phyloP scores from a whole-genome alignment of 2,797 vertebrate genomes.

The Bryconaethiops microstoma region DNA sequence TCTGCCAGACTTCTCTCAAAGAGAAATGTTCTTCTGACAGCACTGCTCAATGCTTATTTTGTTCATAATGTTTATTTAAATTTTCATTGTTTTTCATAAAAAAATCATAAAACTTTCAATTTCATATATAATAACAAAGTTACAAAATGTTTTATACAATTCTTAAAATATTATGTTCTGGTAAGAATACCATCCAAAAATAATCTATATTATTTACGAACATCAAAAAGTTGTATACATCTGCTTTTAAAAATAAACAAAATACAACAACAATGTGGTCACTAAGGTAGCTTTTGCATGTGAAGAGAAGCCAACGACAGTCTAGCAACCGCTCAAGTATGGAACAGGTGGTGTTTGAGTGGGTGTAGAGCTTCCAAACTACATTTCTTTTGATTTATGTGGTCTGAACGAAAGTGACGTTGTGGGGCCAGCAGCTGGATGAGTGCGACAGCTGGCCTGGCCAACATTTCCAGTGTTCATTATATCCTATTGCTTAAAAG shows the following conservation, averaged over 20 bases:
- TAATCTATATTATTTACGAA: slow-evolving; percentile 92
- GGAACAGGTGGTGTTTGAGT: slow-evolving; percentile 54
- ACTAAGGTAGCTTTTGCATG: slow-evolving; percentile 75
- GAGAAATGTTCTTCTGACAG: not conserved
- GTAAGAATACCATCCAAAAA: slow-evolving; percentile 95
- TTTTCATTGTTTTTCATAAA: slow-evolving; percentile 72
- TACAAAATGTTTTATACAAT: slow-evolving; percentile 90
- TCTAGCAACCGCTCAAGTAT: slow-evolving; percentile 52
- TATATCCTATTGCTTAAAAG: slow-evolving; percentile 60
- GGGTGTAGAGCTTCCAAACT: slow-evolving; percentile 52
- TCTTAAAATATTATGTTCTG: slow-evolving; percentile 92
- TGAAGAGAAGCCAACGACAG: slow-evolving; percentile 75
- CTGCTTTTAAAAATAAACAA: slow-evolving; percentile 76
- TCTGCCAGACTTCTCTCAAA: not conserved
- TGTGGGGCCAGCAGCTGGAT: slow-evolving; percentile 39
- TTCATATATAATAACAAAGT: slow-evolving; percentile 85
- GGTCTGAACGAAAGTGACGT: slow-evolving; percentile 61
- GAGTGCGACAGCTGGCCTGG: slow-evolving; percentile 12
- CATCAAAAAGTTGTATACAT: slow-evolving; percentile 91
- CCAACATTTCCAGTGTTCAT: slow-evolving; percentile 22
- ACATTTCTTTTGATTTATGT: slow-evolving; percentile 1
- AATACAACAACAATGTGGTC: slow-evolving; percentile 58
- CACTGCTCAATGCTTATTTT: slow-evolving; percentile 30
- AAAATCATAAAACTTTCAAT: slow-evolving; percentile 89
- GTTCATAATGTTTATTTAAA: slow-evolving; percentile 61